A percentile compares a stretch with the other conserved stretches of the same genome.
Conservation (phyloP, 1,140 invertebrate species). For the Plutomurus gul region DNA sequence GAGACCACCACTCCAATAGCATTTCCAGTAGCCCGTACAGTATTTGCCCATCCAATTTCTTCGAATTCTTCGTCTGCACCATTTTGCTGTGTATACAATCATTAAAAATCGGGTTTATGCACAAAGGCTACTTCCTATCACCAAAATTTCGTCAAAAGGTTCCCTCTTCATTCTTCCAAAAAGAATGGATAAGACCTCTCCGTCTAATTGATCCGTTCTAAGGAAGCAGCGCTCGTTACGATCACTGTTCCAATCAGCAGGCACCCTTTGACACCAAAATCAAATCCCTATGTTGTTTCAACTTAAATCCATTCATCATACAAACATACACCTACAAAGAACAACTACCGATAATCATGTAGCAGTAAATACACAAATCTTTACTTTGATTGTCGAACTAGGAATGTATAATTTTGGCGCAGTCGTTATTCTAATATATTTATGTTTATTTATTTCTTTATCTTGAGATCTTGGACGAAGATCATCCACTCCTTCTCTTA, state of each 20-base stretch:
- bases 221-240: slow-evolving; percentile 88
- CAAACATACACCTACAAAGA: not conserved
- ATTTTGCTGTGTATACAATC: slow-evolving; percentile 9
- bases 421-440: slow-evolving; percentile 71
- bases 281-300: slow-evolving; percentile 55
- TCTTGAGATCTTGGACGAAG: slow-evolving; percentile 87
- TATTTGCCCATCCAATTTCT: slow-evolving; percentile 88
- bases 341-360: not conserved
- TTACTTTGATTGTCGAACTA: slow-evolving; percentile 66
- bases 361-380: slow-evolving; percentile 58
- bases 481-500: slow-evolving; percentile 96
- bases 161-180: slow-evolving; percentile 88
- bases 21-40: slow-evolving; percentile 95
- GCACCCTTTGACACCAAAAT: slow-evolving; percentile 86
- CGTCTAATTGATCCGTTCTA: slow-evolving; percentile 94
- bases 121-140: not conserved
- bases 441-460: slow-evolving; percentile 92
- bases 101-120: not conserved
- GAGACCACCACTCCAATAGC: slow-evolving; percentile 95
- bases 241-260: slow-evolving; percentile 92
- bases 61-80: slow-evolving; percentile 6
- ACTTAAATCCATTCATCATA: not conserved
- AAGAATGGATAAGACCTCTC: slow-evolving; percentile 98
- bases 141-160: slow-evolving; percentile 53
- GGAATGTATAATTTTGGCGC: slow-evolving; percentile 64